These are phyloP conservation scores for Drosophila rellima DNA, from an alignment of 2,888 invertebrate genomes.

Conservation along the genomic window DNA sequence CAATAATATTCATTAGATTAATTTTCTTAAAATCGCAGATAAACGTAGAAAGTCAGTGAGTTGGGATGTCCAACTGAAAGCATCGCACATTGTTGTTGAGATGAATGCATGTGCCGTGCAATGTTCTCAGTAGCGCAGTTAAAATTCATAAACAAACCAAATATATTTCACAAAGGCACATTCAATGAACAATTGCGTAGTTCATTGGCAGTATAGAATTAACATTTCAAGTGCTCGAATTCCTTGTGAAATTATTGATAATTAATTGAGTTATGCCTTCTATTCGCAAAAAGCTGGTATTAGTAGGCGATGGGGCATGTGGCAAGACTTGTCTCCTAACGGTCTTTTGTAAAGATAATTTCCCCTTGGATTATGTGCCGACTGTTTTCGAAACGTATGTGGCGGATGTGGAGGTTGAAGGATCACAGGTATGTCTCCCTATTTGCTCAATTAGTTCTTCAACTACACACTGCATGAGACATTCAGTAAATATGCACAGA, in stretches of 20 bases:
- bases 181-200: conserved; percentile 21
- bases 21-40: neutral
- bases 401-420: conserved; percentile 99
- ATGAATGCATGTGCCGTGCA: conserved; percentile 22
- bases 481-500: conserved; percentile 25
- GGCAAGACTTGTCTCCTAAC: conserved; percentile 99
- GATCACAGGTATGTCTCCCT: conserved; percentile 89
- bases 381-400: conserved; percentile 99
- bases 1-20: neutral
- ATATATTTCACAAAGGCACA: conserved; percentile 28
- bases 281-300: conserved; percentile 98
- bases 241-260: neutral
- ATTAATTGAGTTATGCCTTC: conserved; percentile 90
- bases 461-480: conserved; percentile 8
- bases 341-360: conserved; percentile 99
- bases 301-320: conserved; percentile 99
- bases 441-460: neutral
- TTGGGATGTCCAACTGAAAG: neutral
- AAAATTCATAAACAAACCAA: conserved; percentile 59
- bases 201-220: conserved; percentile 8
- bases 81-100: neutral
- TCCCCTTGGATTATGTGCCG: conserved; percentile 99
- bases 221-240: conserved; percentile 84
- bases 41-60: neutral
- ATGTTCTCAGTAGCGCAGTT: conserved; percentile 36